These are phyloP conservation scores for Gorsachius goisagi DNA, from an alignment of 2,113 vertebrate species.

Conservation along the genomic window DNA sequence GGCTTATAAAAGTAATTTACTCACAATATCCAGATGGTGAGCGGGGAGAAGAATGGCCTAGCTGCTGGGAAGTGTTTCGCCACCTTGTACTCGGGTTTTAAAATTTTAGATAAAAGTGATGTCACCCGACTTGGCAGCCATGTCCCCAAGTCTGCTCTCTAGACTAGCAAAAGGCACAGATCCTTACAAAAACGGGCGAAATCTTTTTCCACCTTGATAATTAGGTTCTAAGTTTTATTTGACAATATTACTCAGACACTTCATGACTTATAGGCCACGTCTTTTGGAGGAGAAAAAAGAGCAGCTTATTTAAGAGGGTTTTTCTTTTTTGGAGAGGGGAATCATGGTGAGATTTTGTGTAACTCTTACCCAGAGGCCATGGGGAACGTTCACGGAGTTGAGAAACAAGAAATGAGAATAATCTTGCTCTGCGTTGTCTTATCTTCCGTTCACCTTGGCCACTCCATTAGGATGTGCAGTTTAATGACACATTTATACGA, in stretches of 20 bases:
- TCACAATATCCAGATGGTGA: background rate
- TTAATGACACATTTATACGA: background rate
- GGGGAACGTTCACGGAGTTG: background rate
- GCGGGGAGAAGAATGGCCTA: background rate
- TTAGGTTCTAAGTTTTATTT: background rate
- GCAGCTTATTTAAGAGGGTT: background rate
- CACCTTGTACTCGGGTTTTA: background rate
- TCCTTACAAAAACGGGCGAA: background rate
- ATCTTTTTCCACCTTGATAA: background rate
- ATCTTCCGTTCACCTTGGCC: background rate
- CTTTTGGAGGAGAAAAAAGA: background rate
- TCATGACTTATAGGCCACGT: background rate
- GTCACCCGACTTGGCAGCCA: background rate
- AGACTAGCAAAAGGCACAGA: background rate
- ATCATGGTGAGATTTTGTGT: background rate
- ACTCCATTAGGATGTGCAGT: background rate
- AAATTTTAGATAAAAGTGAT: background rate
- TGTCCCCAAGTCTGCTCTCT: background rate
- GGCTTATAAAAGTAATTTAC: background rate
- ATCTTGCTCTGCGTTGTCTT: background rate
- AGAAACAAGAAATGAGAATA: background rate
- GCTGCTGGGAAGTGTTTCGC: background rate
- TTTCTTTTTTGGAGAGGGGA: too few species aligned
- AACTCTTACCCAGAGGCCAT: background rate
- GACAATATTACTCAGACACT: background rate